Evolutionary conservation across 2,888 invertebrate species (phyloP).

Genomic region (Pristionchus arcanus): DNA sequence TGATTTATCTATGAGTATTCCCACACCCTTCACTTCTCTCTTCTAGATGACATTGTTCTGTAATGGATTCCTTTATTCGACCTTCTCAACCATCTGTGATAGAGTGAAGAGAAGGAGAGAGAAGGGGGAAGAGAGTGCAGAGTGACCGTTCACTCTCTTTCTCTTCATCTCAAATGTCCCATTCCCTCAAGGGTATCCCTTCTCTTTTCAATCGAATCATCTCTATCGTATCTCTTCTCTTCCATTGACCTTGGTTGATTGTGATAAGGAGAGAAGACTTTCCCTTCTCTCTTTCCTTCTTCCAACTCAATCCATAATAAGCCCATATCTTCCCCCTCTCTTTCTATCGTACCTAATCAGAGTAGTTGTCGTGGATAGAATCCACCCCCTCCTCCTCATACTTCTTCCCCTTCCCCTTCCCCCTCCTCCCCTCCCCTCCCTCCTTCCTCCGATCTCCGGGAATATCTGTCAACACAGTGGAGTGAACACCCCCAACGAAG

Average conservation of each 20-base stretch:
- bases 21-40: neutral
- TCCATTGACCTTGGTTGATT: conserved; percentile 38
- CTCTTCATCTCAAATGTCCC: conserved; percentile 48
- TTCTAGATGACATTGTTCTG: neutral
- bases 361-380: conserved; percentile 12
- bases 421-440: neutral
- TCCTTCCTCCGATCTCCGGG: conserved; percentile 11
- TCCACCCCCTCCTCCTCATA: conserved; percentile 31
- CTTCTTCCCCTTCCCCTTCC: neutral
- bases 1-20: conserved; percentile 24
- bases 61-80: conserved; percentile 43
- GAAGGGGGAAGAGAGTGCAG: neutral
- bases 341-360: neutral
- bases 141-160: conserved; percentile 23
- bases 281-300: conserved; percentile 26
- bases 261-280: conserved; percentile 43
- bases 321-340: conserved; percentile 3
- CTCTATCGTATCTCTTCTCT: neutral
- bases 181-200: conserved; percentile 14
- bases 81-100: conserved; percentile 33
- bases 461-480: conserved; percentile 23
- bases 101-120: conserved; percentile 7
- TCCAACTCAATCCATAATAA: conserved; percentile 36
- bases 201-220: conserved; percentile 41
- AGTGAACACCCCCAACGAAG: neutral